phyloP scores from a whole-genome alignment of 2,113 vertebrate species.

The Myodes glareolus region DNA sequence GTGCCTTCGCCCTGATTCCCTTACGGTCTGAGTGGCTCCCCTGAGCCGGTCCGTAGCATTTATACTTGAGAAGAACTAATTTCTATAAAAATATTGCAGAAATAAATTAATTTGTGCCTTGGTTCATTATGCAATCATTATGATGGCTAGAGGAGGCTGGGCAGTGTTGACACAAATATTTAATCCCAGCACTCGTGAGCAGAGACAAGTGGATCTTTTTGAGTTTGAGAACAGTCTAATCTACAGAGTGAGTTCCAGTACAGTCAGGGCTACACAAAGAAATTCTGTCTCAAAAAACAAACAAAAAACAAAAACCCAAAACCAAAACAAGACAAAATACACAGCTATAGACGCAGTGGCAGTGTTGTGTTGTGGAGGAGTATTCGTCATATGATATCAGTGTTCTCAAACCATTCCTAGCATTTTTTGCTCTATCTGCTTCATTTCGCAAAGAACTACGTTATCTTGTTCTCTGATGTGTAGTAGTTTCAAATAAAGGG shows the following conservation, averaged over 20 bases:
- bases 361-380: not conserved
- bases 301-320: no score
- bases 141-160: not conserved
- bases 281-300: no score
- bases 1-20: no score
- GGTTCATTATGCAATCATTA: not conserved
- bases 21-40: no score
- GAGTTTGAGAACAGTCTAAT: no score
- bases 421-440: not conserved
- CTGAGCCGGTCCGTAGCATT: no score
- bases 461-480: not conserved
- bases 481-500: not conserved
- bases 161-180: no score
- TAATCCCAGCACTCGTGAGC: no score
- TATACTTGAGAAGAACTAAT: not conserved
- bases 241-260: no score
- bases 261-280: no score
- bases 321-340: no score
- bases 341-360: not conserved
- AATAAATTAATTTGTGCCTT: not conserved
- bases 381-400: not conserved
- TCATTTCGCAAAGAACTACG: not conserved
- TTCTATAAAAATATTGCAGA: not conserved
- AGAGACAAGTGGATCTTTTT: no score
- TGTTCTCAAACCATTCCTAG: not conserved